Evolutionary conservation across 2,888 invertebrate genomes (phyloP).

Genomic region (Lasioglossum oenotherae): DNA sequence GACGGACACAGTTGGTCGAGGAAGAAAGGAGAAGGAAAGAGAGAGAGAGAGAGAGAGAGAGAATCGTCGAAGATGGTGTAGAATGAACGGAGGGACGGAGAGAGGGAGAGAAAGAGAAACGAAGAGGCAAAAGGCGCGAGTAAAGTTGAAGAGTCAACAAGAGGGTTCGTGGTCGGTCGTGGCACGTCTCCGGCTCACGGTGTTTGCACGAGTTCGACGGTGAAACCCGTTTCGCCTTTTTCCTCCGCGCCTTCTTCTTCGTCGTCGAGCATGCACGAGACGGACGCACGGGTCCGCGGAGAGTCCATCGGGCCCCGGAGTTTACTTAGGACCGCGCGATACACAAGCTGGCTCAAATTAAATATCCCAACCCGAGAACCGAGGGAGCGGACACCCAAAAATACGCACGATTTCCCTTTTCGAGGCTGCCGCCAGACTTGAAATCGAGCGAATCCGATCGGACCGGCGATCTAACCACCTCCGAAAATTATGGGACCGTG

Average conservation of each 20-base stretch:
- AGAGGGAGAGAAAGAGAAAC: slow-evolving; percentile 26
- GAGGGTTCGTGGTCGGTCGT: slow-evolving; percentile 71
- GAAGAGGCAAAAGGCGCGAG: slow-evolving; percentile 69
- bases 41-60: slow-evolving; percentile 25
- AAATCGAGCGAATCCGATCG: background rate
- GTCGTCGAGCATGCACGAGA: slow-evolving; percentile 55
- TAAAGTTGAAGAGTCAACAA: slow-evolving; percentile 83
- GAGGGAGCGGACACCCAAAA: slow-evolving; percentile 36
- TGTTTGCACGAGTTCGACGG: slow-evolving; percentile 83
- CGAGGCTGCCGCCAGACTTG: slow-evolving; percentile 22
- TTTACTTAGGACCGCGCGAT: slow-evolving; percentile 78
- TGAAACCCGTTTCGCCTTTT: slow-evolving; percentile 80
- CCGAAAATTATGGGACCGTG: background rate
- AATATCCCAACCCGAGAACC: slow-evolving; percentile 73
- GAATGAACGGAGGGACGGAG: background rate
- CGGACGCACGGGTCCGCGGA: slow-evolving; percentile 47
- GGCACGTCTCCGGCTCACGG: slow-evolving; percentile 66
- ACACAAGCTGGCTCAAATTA: slow-evolving; percentile 75
- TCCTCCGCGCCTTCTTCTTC: slow-evolving; percentile 57
- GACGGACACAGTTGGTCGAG: background rate
- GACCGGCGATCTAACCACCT: background rate
- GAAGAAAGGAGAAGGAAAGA: slow-evolving; percentile 6
- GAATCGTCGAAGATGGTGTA: slow-evolving; percentile 11
- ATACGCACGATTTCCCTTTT: slow-evolving; percentile 56
- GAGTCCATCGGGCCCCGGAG: slow-evolving; percentile 68